phyloP scores from a whole-genome alignment of 2,888 invertebrate genomes.

The Patella caerulea region DNA sequence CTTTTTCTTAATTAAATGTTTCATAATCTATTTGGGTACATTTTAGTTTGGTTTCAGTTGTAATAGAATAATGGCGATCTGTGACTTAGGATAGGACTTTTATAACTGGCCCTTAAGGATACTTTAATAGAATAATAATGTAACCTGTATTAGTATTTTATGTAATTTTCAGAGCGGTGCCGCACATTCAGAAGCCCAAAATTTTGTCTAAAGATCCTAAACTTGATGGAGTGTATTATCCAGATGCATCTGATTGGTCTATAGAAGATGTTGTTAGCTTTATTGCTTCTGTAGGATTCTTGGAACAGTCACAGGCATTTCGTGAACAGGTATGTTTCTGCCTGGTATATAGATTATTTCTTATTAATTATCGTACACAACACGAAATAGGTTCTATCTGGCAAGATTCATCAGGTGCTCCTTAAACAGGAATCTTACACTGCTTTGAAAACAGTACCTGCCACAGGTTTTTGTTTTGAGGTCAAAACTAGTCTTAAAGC shows the following conservation, averaged over 20 bases:
- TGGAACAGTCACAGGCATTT: conserved; percentile 83
- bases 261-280: conserved; percentile 85
- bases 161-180: conserved; percentile 4
- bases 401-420: too few species aligned
- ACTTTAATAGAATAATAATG: conserved; percentile 21
- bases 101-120: conserved; percentile 15
- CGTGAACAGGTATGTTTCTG: conserved; percentile 80
- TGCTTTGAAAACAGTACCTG: too few species aligned
- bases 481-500: too few species aligned
- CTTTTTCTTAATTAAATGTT: too few species aligned
- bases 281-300: conserved; percentile 82
- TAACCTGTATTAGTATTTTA: neutral
- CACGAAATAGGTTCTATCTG: too few species aligned
- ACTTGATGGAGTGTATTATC: conserved; percentile 65
- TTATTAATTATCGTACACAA: too few species aligned
- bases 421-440: too few species aligned
- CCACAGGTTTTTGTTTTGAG: too few species aligned
- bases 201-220: conserved; percentile 27
- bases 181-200: conserved; percentile 6
- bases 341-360: too few species aligned
- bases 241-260: conserved; percentile 87
- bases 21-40: too few species aligned
- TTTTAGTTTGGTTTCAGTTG: too few species aligned
- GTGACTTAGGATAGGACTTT: neutral
- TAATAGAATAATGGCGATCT: neutral